Conservation (phyloP, 2,797 vertebrate species). For the Denticeps clupeoides region DNA sequence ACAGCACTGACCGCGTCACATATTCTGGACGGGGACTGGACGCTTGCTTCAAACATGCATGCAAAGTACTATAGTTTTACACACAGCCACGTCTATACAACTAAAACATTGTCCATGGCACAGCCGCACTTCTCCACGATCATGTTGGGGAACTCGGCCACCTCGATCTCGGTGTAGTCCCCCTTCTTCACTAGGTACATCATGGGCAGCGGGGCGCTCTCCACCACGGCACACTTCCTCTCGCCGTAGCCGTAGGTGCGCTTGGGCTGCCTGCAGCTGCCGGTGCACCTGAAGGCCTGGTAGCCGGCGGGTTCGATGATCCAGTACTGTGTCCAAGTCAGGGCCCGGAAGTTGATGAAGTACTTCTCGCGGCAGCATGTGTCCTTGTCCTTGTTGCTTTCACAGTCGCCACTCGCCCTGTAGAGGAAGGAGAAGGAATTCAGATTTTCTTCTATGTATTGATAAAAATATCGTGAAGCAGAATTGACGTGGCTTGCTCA, state of each 20-base stretch:
- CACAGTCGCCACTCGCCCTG: slow-evolving; percentile 74
- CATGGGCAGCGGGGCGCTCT: slow-evolving; percentile 72
- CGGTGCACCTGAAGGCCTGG: slow-evolving; percentile 65
- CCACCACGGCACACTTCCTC: slow-evolving; percentile 57
- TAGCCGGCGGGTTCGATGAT: slow-evolving; percentile 74
- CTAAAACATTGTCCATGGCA: slow-evolving; percentile 57
- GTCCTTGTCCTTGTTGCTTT: slow-evolving; percentile 41
- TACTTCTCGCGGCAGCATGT: slow-evolving; percentile 69
- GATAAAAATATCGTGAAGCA: background rate
- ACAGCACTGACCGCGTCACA: too few species aligned
- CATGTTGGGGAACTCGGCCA: slow-evolving; percentile 82
- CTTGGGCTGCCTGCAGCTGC: slow-evolving; percentile 57
- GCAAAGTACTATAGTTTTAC: slow-evolving; percentile 46
- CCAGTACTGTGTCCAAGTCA: slow-evolving; percentile 75
- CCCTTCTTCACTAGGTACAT: slow-evolving; percentile 83
- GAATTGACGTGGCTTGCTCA: too few species aligned
- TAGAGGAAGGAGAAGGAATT: background rate
- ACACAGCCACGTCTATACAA: slow-evolving; percentile 48
- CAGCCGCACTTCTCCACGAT: slow-evolving; percentile 74
- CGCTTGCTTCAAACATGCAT: background rate
- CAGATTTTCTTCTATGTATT: background rate
- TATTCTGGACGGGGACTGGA: too few species aligned
- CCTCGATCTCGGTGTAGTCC: slow-evolving; percentile 81
- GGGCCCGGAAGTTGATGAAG: slow-evolving; percentile 70
- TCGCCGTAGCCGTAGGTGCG: slow-evolving; percentile 56